These are phyloP conservation scores for Cacatua alba DNA, from an alignment of 2,113 vertebrate species.

Conservation along the genomic window DNA sequence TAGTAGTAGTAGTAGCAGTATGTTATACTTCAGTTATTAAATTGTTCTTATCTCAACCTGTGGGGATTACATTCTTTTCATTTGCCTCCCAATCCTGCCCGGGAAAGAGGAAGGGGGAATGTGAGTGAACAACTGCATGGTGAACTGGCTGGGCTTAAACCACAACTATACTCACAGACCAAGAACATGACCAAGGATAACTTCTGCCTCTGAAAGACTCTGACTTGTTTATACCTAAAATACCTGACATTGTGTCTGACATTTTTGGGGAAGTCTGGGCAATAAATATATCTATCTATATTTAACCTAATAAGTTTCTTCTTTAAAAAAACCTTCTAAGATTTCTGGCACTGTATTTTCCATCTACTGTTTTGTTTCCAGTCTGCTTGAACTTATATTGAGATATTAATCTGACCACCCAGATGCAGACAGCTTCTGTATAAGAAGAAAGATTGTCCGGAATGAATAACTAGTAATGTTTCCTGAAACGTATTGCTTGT, in stretches of 20 bases:
- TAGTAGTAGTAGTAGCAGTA: background rate
- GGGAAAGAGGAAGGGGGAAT: background rate
- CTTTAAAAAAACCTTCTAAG: background rate
- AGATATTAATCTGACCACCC: background rate
- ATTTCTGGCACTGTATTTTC: background rate
- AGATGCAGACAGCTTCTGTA: background rate
- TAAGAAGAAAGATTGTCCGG: background rate
- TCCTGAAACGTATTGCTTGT: background rate
- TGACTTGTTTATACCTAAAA: background rate
- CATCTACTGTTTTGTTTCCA: background rate
- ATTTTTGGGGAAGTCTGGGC: accelerated
- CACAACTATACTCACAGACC: background rate
- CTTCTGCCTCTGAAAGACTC: background rate
- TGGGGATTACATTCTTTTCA: background rate
- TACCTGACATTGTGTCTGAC: background rate
- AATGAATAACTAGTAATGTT: background rate
- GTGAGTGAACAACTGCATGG: background rate
- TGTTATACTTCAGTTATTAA: background rate
- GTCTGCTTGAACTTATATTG: background rate
- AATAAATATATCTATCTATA: background rate
- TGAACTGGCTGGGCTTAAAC: background rate
- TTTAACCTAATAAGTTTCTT: background rate
- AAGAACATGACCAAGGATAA: background rate
- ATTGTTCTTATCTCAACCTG: background rate
- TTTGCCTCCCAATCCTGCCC: background rate